Base-by-base conservation (phyloP, 2,797 vertebrate genomes). In the Streptopelia turtur region DNA sequence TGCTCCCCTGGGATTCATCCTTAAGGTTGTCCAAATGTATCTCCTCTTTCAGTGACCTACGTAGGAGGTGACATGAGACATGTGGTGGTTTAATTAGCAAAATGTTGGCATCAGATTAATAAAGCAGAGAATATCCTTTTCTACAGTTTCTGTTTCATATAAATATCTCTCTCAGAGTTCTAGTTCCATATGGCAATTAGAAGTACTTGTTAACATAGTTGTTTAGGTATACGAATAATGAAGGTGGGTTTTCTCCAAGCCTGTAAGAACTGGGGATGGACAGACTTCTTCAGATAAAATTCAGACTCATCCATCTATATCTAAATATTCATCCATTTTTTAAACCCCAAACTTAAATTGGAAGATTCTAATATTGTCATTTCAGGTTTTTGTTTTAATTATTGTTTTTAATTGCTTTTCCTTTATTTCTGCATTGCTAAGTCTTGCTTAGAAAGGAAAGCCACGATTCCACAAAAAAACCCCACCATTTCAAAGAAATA, bases 171-270 rank as follows among this genome's bases (percentile, higher is more conserved):
- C 47, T 31, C 83, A 96, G 95, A 97, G 96, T 64, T 93, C 16
- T 45, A 93, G 94, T 96, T 97, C 97, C 97, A 97, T 97, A 97
- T 97, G 97, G 97, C 95, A 97, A 97, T 97, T 95, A 98, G 94
- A 96, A 97, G 96, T 96, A 97, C 95, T 97, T 97, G 91, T 83
- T 94, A 82, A 92, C 94, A 97, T 90, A 84, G 90, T 95, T 93
- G 76, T 97, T 97, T 96, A 85, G 69, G 90, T 94, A 95, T 96
- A 56, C 63, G 95, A 97, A 95, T 81, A 96, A 94, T 93, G 74
- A 95, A 97, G 97, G 94, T 93, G 83, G 85, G 94, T 93, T 94
- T 83, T 94, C 71, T 93, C 65, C 86, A 92, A 94, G 82, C 69
- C 86, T 91, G 89, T 90, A 88, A 80, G 74, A 97, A 88, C 28